Percentiles rank a stretch among this genome's conserved stretches.
phyloP scores from a whole-genome alignment of 2,113 vertebrate genomes.

The Thryonomys swinderianus region DNA sequence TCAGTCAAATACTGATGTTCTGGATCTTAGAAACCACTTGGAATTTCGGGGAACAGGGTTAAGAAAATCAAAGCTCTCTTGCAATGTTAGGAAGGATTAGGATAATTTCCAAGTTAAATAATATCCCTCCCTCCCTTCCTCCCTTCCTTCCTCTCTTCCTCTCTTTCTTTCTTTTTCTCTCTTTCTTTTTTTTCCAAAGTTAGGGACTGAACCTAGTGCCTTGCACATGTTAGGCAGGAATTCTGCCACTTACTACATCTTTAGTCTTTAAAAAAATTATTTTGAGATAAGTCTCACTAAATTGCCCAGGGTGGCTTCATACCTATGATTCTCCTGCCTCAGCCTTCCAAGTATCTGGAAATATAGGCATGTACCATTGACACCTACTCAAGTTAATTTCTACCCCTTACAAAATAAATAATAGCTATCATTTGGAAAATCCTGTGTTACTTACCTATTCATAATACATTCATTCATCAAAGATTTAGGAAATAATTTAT shows the following conservation, averaged over 20 bases:
- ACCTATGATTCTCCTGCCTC: neutral
- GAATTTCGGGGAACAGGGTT: neutral
- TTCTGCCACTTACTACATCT: neutral
- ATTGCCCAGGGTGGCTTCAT: neutral
- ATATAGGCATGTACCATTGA: neutral
- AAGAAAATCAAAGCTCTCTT: neutral
- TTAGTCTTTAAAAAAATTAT: neutral
- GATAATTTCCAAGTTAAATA: constrained; percentile 11
- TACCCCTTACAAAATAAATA: neutral
- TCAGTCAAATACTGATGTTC: neutral
- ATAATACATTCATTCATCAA: neutral
- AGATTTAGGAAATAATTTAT: constrained; percentile 1
- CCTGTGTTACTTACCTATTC: neutral
- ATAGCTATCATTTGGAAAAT: neutral
- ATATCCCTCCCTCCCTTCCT: too few species aligned
- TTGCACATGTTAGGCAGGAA: neutral
- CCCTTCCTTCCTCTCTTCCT: too few species aligned
- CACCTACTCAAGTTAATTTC: neutral
- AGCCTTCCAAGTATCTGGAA: neutral
- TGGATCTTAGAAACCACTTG: neutral
- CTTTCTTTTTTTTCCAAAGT: too few species aligned
- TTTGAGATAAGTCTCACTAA: neutral
- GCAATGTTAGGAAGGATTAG: neutral
- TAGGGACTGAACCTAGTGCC: neutral
- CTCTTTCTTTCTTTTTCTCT: neutral